Evolutionary conservation across 1,140 invertebrate genomes (phyloP).

Genomic region (Magallana ariakensis): DNA sequence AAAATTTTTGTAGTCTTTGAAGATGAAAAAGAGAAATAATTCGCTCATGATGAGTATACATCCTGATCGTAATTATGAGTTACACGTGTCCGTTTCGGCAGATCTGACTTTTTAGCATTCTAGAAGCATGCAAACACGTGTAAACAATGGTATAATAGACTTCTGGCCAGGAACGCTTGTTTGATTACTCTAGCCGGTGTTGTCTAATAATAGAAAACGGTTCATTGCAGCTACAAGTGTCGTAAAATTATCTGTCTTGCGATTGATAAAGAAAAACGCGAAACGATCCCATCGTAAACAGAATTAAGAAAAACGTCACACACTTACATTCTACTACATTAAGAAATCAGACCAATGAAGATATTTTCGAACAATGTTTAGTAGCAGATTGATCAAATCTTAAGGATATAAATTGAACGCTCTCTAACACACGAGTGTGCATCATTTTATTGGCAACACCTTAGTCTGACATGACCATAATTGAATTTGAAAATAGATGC

Average conservation of each 20-base stretch:
- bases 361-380: too few relatives aligned
- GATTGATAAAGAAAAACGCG: too few relatives aligned
- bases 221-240: not conserved
- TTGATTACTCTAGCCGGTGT: conserved; percentile 11
- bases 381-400: too few relatives aligned
- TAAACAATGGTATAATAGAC: conserved; percentile 33
- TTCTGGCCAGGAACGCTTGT: not conserved
- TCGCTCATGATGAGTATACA: not conserved
- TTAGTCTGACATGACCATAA: conserved; percentile 13
- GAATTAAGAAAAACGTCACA: too few relatives aligned
- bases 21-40: not conserved
- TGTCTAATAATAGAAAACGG: not conserved
- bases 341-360: too few relatives aligned
- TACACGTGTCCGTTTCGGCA: not conserved
- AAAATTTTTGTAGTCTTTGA: not conserved
- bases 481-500: conserved; percentile 29
- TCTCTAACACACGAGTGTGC: not conserved
- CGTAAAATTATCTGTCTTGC: too few relatives aligned
- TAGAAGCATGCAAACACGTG: conserved; percentile 32
- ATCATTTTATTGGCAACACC: not conserved
- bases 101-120: conserved; percentile 36
- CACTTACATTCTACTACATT: too few relatives aligned
- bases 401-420: too few relatives aligned
- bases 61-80: not conserved
- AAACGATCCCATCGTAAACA: too few relatives aligned